Evolutionary conservation across 2,113 vertebrate species (phyloP).

Genomic region (Pholis gunnellus): DNA sequence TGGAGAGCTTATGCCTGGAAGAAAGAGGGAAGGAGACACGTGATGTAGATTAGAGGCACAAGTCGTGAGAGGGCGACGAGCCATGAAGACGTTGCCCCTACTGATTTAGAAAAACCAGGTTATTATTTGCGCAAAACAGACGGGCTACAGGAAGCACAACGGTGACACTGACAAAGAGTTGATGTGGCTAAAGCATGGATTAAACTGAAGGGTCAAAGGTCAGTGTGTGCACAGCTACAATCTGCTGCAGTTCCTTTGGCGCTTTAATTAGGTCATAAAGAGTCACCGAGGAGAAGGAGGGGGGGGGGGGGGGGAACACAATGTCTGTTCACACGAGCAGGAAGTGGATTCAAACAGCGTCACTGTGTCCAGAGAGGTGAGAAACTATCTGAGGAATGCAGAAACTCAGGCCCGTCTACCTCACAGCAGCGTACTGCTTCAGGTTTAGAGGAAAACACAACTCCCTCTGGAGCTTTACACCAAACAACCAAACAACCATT

Average conservation of each 20-base stretch:
- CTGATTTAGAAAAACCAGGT: not conserved
- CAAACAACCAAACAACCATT: not conserved
- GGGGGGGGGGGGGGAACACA: not conserved
- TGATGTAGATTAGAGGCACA: not conserved
- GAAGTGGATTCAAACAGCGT: not conserved
- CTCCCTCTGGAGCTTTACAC: not conserved
- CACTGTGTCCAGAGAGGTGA: not conserved
- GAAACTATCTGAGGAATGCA: conserved; percentile 70
- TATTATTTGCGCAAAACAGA: not conserved
- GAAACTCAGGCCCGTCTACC: conserved; percentile 58
- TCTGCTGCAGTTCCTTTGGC: not conserved
- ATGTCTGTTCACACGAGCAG: conserved; percentile 13
- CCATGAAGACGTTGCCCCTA: too few species aligned
- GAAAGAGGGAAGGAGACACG: not conserved
- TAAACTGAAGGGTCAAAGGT: conserved; percentile 22
- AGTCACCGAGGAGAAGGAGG: not conserved
- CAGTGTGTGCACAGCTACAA: not conserved
- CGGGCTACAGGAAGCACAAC: not conserved
- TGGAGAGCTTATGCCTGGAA: conserved; percentile 55
- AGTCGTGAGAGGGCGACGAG: too few species aligned
- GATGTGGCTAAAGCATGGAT: not conserved
- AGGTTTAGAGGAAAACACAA: conserved; percentile 33
- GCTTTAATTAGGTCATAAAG: not conserved
- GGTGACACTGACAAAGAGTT: not conserved
- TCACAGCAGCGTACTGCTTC: not conserved